Base-by-base conservation (phyloP, 2,888 invertebrate species). In the Harpalus rubripes region DNA sequence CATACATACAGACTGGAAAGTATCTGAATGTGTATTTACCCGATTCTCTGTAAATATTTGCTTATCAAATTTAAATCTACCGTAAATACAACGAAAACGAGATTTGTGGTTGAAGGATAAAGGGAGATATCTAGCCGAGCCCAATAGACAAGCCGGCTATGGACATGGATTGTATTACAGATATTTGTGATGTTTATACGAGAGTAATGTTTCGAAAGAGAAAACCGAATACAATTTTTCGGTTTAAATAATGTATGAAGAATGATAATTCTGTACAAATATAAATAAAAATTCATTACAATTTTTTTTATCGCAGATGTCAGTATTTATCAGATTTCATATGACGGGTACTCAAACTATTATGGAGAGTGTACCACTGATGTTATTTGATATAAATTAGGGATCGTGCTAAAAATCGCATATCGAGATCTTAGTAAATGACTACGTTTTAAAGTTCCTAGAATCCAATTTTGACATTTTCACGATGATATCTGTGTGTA, bases 71-170 rank as follows among this genome's bases (percentile, higher is more conserved):
- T 80, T 61, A 80, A 80, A 80, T 80, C 80, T 41, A 58, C 18
- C 18, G 80, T 80, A 80, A 80, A 80, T 80, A 61, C 59, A 61
- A 80, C 80, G 80, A 80, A 61, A 80, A 61, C 80, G 78, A 80
- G 80, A 80, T 61, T 61, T 80, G 61, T 61, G 80, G 80, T 61
- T 16, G 58, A 78, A 15, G 80, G 80, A 80, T 41, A 12, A 59
- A 15, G 16, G 63, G 63, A 10, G 18, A 63, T 26, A 68, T 5
- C 68, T 68, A 8, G 32, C 68, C 26, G 5, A n/a, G n/a, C 22
- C 3, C 22, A 22, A 65, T 61, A 63, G 63, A 63, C 63, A 26
- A 63, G 26, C 12, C 26, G 63, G 22, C 63, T 63, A 63, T 63
- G 63, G 63, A 59, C 44, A 52, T 6, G 44, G 44, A 12, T 12